Evolutionary conservation across 2,888 invertebrate species (phyloP).

Genomic region (Limnephilus lunatus): DNA sequence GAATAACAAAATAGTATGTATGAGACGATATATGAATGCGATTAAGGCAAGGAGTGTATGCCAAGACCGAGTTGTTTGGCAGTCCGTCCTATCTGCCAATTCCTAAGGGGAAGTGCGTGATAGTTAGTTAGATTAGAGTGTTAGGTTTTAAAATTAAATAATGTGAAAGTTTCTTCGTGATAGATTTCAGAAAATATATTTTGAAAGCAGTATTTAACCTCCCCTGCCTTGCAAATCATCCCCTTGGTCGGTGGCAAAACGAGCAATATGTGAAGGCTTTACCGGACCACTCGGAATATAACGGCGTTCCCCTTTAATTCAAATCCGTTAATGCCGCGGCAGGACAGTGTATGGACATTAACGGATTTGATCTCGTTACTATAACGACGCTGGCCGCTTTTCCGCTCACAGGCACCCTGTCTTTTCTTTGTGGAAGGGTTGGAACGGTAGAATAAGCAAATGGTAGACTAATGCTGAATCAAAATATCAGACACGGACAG

Average conservation of each 20-base stretch:
- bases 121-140: too few species aligned
- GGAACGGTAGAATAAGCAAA: conserved; percentile 16
- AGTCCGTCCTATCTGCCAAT: too few species aligned
- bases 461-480: conserved; percentile 10
- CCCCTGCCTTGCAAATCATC: conserved; percentile 42
- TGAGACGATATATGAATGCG: too few species aligned
- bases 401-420: conserved; percentile 34
- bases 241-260: conserved; percentile 47
- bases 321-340: conserved; percentile 65
- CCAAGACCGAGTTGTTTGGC: too few species aligned
- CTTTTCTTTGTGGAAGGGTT: conserved; percentile 52
- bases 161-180: neutral
- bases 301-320: conserved; percentile 64
- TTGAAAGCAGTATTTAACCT: neutral
- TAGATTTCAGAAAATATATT: neutral
- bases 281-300: conserved; percentile 59
- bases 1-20: too few species aligned
- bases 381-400: conserved; percentile 55
- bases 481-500: neutral
- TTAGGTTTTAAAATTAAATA: neutral
- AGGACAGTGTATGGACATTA: conserved; percentile 65
- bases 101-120: too few species aligned
- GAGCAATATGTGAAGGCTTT: conserved; percentile 48
- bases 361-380: conserved; percentile 65
- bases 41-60: too few species aligned